phyloP scores from a whole-genome alignment of 2,888 invertebrate genomes.

The Ornithoptera alexandrae region DNA sequence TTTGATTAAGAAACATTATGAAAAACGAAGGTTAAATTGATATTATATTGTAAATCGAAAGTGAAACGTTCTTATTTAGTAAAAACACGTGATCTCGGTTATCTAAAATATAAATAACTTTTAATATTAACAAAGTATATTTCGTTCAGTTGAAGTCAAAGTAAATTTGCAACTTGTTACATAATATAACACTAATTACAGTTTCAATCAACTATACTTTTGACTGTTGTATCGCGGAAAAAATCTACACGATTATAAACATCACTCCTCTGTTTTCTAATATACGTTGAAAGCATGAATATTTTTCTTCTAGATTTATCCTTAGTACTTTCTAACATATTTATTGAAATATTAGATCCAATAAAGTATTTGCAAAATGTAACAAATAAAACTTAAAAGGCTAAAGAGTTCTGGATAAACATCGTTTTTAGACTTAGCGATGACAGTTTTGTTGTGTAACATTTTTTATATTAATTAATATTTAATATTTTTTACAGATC shows the following conservation, averaged over 20 bases:
- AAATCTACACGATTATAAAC: neutral
- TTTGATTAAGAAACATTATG: neutral
- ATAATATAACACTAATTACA: neutral
- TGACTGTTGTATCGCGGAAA: neutral
- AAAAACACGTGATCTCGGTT: slow-evolving; percentile 3
- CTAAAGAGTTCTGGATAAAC: too few species aligned
- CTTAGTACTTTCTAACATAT: too few species aligned
- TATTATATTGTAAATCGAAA: slow-evolving; percentile 19
- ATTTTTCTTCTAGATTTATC: too few species aligned
- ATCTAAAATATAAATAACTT: neutral
- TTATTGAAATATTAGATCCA: too few species aligned
- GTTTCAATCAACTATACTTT: neutral
- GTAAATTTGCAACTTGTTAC: neutral
- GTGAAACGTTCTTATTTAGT: slow-evolving; percentile 15
- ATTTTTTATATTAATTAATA: too few species aligned
- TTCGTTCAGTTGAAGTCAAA: neutral
- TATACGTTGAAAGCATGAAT: too few species aligned
- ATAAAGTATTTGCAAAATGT: too few species aligned
- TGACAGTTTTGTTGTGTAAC: too few species aligned
- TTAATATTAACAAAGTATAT: neutral
- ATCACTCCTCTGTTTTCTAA: too few species aligned
- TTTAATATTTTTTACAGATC: too few species aligned
- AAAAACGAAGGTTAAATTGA: slow-evolving; percentile 10
- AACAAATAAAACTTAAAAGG: too few species aligned
- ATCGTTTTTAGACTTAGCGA: too few species aligned